A percentile compares a stretch with the other conserved stretches of the same genome.
These are phyloP conservation scores for Crocodylus rhombifer DNA, from an alignment of 2,797 vertebrate genomes.

Conservation along the genomic window DNA sequence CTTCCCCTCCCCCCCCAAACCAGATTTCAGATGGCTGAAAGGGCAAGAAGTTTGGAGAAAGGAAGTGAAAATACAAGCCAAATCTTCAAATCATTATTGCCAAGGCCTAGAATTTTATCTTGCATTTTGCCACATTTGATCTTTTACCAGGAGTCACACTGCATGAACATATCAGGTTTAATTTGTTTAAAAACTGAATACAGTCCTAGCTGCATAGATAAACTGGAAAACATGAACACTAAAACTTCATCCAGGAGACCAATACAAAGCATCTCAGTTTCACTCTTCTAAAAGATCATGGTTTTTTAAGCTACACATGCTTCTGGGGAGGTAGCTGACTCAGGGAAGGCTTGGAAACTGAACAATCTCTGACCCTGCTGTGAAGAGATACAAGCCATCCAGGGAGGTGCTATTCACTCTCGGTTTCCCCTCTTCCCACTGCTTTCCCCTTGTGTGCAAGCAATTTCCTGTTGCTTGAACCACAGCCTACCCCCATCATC, in stretches of 20 bases:
- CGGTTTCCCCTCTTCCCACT: background rate
- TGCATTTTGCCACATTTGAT: background rate
- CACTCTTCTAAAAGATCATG: background rate
- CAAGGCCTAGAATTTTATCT: background rate
- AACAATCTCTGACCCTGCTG: background rate
- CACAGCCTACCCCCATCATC: background rate
- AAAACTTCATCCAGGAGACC: background rate
- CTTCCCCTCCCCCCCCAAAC: background rate
- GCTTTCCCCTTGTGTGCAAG: background rate
- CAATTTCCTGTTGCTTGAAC: background rate
- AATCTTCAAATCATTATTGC: background rate
- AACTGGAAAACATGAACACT: background rate
- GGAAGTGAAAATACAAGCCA: background rate
- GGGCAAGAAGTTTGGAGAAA: background rate
- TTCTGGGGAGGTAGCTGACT: background rate
- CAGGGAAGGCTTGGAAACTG: fast-evolving
- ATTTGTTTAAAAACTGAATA: slow-evolving; percentile 13
- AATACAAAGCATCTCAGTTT: background rate
- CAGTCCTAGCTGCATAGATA: background rate
- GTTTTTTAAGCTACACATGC: background rate
- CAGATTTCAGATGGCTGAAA: fast-evolving
- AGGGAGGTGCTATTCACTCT: background rate
- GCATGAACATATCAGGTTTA: background rate
- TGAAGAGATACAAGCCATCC: background rate
- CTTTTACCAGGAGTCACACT: background rate